Conservation (phyloP, 2,888 invertebrate genomes). For the Xanthia togata region DNA sequence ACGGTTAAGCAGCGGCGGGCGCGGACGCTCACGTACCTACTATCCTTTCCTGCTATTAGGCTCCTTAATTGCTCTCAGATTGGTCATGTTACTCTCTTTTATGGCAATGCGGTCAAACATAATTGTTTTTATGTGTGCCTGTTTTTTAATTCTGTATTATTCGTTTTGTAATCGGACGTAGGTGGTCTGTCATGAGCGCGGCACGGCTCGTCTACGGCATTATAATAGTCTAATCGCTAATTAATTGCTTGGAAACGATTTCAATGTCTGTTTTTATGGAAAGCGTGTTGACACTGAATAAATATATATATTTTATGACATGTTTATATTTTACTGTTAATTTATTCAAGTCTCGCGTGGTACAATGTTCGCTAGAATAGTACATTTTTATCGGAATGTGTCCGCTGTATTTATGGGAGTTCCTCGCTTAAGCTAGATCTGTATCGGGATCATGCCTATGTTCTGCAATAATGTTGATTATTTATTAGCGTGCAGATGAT, state of each 20-base stretch:
- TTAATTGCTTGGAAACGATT: conserved; percentile 71
- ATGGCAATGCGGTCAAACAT: conserved; percentile 89
- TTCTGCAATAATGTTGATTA: conserved; percentile 50
- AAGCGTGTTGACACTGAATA: conserved; percentile 66
- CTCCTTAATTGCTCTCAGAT: conserved; percentile 88
- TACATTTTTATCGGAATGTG: conserved; percentile 53
- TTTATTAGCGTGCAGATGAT: conserved; percentile 48
- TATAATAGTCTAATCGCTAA: conserved; percentile 79
- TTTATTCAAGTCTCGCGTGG: conserved; percentile 59
- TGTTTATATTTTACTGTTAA: conserved; percentile 60
- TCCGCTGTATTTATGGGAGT: conserved; percentile 42
- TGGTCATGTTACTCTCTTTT: conserved; percentile 88
- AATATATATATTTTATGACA: conserved; percentile 61
- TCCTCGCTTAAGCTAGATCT: conserved; percentile 58
- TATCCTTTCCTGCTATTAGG: conserved; percentile 88
- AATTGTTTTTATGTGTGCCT: conserved; percentile 89
- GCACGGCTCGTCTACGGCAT: conserved; percentile 79
- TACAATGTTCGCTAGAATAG: conserved; percentile 45
- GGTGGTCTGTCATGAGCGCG: conserved; percentile 86
- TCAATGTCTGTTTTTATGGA: conserved; percentile 64
- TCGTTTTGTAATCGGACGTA: conserved; percentile 81
- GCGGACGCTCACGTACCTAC: conserved; percentile 76
- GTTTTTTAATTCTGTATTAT: conserved; percentile 83
- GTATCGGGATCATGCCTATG: conserved; percentile 47
- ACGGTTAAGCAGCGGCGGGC: conserved; percentile 65